Base-by-base conservation (phyloP, 2,888 invertebrate species). In the Nomada lathburiana region DNA sequence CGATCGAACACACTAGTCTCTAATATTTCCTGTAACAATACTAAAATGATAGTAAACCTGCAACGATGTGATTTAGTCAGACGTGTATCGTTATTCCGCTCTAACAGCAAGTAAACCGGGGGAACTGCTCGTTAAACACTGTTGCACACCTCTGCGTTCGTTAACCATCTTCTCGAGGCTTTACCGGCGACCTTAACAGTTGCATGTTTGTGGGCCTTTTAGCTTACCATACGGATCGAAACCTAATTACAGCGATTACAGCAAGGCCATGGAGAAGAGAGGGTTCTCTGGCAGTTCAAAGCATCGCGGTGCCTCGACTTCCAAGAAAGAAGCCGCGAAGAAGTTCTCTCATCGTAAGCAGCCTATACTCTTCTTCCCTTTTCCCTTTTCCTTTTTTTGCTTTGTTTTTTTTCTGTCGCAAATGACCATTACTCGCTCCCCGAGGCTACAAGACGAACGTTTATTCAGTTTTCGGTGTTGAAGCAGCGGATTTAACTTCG, bases 401-500 rank as follows among this genome's bases (percentile, higher is more conserved):
- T 11, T 11, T 13, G 16, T 10, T 1, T 7, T 36, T 36, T 36
- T 7, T 7, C 36, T 36, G 7, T 36, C 36, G 36, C 36, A 7
- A 23, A 50, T n/a, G 53, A 20, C 18, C 4, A n/a, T 73, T 47
- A 23, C 20, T 59, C n/a, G 5, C 26, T 4, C 20, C 4, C 5
- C 7, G 16, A 36, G 9, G 11, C 11, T 23, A 53, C 7, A 53
- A 0, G 13, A 2, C n/a, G 23, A 10, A 47, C 7, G 2, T 53
- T 68, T 50, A 60, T 80, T 62, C 36, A 96, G 96, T 96, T 82
- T 96, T 97, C 91, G 96, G 96, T 0, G 93, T 96, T 16, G 97
- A 97, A 92, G 96, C 96, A 2, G 96, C 96, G 0, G 97, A 97
- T 92, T 95, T 97, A 93, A 97, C 97, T 0, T 97, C 97, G 0